Percentiles rank a stretch among this genome's conserved stretches.
Evolutionary conservation across 2,888 invertebrate genomes (phyloP).

Genomic region (Synanthedon formicaeformis): DNA sequence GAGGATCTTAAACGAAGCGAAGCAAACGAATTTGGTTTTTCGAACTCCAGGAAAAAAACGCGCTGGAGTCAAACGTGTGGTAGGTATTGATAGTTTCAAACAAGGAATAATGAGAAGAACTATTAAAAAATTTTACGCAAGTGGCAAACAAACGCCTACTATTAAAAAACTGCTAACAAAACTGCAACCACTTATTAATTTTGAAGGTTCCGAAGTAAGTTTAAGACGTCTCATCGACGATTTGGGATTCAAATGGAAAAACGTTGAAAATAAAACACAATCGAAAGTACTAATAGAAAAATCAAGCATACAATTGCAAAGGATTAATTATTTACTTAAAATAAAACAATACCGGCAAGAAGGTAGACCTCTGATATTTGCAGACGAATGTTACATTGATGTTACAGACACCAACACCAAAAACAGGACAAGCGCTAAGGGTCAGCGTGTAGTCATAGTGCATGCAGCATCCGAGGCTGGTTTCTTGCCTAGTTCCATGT

Average conservation of each 20-base stretch:
- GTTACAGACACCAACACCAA: constrained; percentile 3
- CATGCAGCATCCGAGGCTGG: constrained; percentile 14
- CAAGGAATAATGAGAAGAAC: background rate
- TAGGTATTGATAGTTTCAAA: background rate
- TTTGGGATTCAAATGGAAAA: constrained; percentile 5
- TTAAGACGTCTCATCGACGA: background rate
- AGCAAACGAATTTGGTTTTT: background rate
- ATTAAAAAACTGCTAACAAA: background rate
- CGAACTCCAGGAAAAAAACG: background rate
- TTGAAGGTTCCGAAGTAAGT: constrained; percentile 2
- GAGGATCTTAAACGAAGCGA: background rate
- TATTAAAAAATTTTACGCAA: background rate
- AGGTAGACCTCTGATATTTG: constrained; percentile 9
- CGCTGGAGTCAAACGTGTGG: background rate
- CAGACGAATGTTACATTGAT: constrained; percentile 9
- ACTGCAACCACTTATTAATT: constrained; percentile 1
- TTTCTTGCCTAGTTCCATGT: constrained; percentile 8
- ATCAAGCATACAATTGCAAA: constrained; percentile 4
- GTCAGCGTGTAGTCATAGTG: constrained; percentile 7
- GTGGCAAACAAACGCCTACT: constrained; percentile 7
- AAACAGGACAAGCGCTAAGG: constrained; percentile 8
- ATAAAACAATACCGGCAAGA: constrained; percentile 6
- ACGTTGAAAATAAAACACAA: constrained; percentile 4
- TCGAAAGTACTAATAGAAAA: constrained; percentile 5
- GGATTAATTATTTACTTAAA: constrained; percentile 7